Conservation (phyloP, 1,140 invertebrate species). For the Zaprionus ornatus region DNA sequence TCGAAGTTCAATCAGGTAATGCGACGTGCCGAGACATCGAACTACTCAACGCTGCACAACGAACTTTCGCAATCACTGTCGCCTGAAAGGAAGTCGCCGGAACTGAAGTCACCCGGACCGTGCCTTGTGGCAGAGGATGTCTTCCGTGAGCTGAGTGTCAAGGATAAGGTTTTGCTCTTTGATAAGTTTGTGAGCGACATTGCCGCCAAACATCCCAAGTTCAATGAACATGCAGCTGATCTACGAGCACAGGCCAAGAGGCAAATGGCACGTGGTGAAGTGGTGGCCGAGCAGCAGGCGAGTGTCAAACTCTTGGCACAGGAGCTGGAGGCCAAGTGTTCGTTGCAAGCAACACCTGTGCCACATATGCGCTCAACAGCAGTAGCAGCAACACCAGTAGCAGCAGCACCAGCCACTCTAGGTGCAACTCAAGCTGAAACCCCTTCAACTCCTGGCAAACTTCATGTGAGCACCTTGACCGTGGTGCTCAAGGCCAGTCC, state of each 20-base stretch:
- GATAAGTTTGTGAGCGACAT: conserved; percentile 78
- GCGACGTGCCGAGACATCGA: conserved; percentile 43
- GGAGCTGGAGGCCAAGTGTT: conserved; percentile 72
- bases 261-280: conserved; percentile 67
- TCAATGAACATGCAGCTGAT: conserved; percentile 59
- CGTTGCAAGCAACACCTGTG: conserved; percentile 18
- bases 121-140: conserved; percentile 77
- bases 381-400: background rate
- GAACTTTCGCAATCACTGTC: conserved; percentile 51
- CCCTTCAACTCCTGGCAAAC: conserved; percentile 1
- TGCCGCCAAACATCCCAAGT: conserved; percentile 70
- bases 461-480: conserved; percentile 72
- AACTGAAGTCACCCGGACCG: conserved; percentile 15
- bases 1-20: conserved; percentile 67
- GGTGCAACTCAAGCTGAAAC: background rate
- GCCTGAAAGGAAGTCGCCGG: conserved; percentile 34
- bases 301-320: conserved; percentile 68
- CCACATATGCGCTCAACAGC: background rate
- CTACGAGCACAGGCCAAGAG: conserved; percentile 63
- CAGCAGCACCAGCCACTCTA: background rate
- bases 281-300: conserved; percentile 62
- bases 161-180: conserved; percentile 73
- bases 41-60: conserved; percentile 59
- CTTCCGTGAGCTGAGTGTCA: conserved; percentile 73
- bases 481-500: conserved; percentile 71